Evolutionary conservation across 2,888 invertebrate genomes (phyloP).

Genomic region (Cephus rjabovi): DNA sequence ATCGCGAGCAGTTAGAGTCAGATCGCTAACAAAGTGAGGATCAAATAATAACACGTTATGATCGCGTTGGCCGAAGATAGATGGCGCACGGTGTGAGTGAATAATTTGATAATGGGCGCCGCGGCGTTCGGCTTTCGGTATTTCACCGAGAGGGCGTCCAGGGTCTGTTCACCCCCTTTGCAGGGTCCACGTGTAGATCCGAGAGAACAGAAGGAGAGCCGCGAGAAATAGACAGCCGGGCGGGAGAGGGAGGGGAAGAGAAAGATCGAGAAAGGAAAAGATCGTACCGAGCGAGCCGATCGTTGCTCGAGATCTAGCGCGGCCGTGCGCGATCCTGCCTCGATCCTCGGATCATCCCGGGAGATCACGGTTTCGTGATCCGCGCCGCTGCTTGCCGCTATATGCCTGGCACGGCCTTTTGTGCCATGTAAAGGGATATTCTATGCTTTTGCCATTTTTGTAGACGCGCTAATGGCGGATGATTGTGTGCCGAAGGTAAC

Average conservation of each 20-base stretch:
- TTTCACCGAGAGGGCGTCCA: slow-evolving; percentile 31
- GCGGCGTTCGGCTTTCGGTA: slow-evolving; percentile 25
- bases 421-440: slow-evolving; percentile 45
- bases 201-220: slow-evolving; percentile 4
- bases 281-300: slow-evolving; percentile 38
- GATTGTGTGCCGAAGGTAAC: slow-evolving; percentile 52
- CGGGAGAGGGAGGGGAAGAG: slow-evolving; percentile 25
- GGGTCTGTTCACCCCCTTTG: slow-evolving; percentile 24
- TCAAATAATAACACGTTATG: slow-evolving; percentile 65
- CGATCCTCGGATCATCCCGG: slow-evolving; percentile 44
- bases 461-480: slow-evolving; percentile 50
- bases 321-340: slow-evolving; percentile 16
- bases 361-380: slow-evolving; percentile 46
- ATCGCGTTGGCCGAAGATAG: slow-evolving; percentile 58
- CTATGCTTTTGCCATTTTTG: slow-evolving; percentile 46
- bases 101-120: slow-evolving; percentile 64
- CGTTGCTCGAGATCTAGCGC: slow-evolving; percentile 55
- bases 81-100: slow-evolving; percentile 62
- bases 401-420: slow-evolving; percentile 35
- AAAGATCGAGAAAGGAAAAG: slow-evolving; percentile 43
- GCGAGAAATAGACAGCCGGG: slow-evolving; percentile 7
- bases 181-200: not conserved
- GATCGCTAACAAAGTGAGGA: slow-evolving; percentile 66
- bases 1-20: slow-evolving; percentile 39
- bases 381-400: slow-evolving; percentile 35